Percentiles rank a stretch among this genome's conserved stretches.
Conservation (phyloP, 2,113 vertebrate genomes). For the Vulpes vulpes region DNA sequence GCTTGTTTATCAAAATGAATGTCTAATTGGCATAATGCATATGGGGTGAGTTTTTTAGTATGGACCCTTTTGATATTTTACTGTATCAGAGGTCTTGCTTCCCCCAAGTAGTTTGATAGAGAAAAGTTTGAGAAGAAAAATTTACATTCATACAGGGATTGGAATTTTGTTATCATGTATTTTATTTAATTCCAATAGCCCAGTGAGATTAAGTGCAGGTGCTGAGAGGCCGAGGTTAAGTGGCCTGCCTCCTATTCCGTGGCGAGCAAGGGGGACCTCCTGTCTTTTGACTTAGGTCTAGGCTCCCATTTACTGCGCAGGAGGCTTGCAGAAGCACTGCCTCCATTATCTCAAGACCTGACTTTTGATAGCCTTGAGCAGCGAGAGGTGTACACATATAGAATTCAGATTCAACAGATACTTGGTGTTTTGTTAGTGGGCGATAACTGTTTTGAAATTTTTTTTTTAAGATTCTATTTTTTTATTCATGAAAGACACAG, state of each 20-base stretch:
- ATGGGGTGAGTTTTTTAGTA: conserved; percentile 16
- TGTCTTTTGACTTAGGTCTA: not conserved
- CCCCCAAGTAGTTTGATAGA: not conserved
- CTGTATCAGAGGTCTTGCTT: not conserved
- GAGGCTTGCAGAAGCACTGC: not conserved
- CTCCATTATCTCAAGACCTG: not conserved
- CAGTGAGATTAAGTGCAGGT: not conserved
- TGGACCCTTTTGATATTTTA: not conserved
- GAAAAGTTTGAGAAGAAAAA: not conserved
- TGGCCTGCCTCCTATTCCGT: not conserved
- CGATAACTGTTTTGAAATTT: not conserved
- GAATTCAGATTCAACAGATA: not conserved
- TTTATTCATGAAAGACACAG: no score
- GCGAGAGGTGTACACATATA: not conserved
- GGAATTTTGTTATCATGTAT: conserved; percentile 17
- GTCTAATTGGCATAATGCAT: not conserved
- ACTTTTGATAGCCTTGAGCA: conserved; percentile 2
- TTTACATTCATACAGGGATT: not conserved
- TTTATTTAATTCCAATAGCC: not conserved
- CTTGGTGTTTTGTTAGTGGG: not conserved
- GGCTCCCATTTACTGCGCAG: not conserved
- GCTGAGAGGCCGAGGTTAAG: not conserved
- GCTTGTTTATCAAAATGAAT: conserved; percentile 50
- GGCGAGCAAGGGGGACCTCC: not conserved
- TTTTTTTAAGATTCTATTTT: no score